Evolutionary conservation across 2,113 vertebrate species (phyloP).

Genomic region (Daphoenositta chrysoptera): DNA sequence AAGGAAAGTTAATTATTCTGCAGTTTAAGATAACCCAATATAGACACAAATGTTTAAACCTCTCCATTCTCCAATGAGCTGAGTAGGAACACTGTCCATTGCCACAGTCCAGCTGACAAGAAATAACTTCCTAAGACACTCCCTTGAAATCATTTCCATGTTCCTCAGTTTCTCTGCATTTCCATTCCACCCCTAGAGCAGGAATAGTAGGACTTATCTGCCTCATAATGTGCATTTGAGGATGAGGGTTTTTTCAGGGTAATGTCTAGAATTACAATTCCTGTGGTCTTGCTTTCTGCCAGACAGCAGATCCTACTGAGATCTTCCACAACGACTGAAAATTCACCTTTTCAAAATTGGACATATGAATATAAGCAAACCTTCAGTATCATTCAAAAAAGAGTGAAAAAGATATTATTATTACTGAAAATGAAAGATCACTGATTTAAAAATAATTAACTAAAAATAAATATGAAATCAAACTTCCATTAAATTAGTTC

Average conservation of each 20-base stretch:
- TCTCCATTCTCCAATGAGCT: not conserved
- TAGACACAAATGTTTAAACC: not conserved
- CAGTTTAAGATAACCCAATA: not conserved
- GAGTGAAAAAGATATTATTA: not conserved
- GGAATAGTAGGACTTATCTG: not conserved
- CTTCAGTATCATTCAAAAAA: not conserved
- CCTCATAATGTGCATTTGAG: not conserved
- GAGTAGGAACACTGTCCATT: not conserved
- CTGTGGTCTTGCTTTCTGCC: not conserved
- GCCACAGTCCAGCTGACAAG: not conserved
- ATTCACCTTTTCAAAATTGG: not conserved
- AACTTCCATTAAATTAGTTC: not conserved
- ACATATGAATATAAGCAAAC: not conserved
- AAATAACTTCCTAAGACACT: not conserved
- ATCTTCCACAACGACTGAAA: not conserved
- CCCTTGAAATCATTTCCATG: not conserved
- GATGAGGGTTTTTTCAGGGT: accelerated
- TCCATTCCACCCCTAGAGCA: not conserved
- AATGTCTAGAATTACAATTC: not conserved
- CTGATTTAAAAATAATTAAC: not conserved
- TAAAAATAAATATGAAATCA: not conserved
- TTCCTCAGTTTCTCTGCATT: not conserved
- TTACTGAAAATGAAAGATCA: not conserved
- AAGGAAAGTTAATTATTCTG: not conserved
- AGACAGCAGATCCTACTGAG: not conserved